Evolutionary conservation across 2,797 vertebrate species (phyloP).

Genomic region (Melanotaenia maccullochi): DNA sequence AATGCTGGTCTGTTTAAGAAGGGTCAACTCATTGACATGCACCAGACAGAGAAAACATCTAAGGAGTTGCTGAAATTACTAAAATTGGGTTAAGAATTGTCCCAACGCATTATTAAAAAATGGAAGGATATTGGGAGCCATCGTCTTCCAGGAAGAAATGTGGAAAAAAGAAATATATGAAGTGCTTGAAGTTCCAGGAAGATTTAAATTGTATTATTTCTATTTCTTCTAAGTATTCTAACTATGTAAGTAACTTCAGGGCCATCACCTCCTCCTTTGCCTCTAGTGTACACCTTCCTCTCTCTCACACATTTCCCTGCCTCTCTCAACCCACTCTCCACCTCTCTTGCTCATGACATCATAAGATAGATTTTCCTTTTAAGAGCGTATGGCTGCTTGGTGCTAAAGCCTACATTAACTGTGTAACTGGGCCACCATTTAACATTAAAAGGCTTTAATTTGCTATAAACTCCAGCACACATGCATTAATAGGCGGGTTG

Average conservation of each 20-base stretch:
- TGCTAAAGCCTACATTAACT: conserved; percentile 82
- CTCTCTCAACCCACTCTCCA: conserved; percentile 24
- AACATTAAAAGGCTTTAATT: conserved; percentile 86
- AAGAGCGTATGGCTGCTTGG: conserved; percentile 75
- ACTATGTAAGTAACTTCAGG: not conserved
- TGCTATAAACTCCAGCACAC: conserved; percentile 82
- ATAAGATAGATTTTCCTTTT: conserved; percentile 86
- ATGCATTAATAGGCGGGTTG: conserved; percentile 77
- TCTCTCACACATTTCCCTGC: conserved; percentile 26
- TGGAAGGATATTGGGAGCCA: too few relatives aligned
- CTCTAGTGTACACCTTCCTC: conserved; percentile 6
- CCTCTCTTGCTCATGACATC: conserved; percentile 76
- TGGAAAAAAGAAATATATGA: too few relatives aligned
- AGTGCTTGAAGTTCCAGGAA: not conserved
- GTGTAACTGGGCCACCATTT: conserved; percentile 82
- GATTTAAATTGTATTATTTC: conserved; percentile 10
- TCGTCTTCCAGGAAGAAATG: too few relatives aligned
- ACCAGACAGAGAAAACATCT: too few relatives aligned
- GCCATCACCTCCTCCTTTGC: conserved; percentile 12
- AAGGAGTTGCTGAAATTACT: too few relatives aligned
- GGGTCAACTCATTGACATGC: too few relatives aligned
- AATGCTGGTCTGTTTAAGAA: too few relatives aligned
- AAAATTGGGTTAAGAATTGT: too few relatives aligned
- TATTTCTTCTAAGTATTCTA: conserved; percentile 2
- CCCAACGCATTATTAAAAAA: too few relatives aligned